These are phyloP conservation scores for Ceratina australensis DNA, from an alignment of 1,140 invertebrate genomes.

Conservation along the genomic window DNA sequence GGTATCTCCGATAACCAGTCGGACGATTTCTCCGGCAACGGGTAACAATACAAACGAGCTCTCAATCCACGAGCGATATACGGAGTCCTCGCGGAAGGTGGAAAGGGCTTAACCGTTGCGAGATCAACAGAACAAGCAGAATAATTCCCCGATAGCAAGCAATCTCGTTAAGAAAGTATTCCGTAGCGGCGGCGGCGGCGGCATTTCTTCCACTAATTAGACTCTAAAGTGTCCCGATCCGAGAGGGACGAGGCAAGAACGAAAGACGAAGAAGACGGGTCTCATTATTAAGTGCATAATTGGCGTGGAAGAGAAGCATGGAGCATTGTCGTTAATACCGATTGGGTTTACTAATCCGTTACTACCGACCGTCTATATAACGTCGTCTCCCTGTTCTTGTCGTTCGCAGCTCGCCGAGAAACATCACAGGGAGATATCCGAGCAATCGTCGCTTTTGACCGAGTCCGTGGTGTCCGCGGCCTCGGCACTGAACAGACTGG, in stretches of 20 bases:
- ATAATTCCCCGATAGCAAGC: conserved; percentile 61
- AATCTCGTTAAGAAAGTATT: conserved; percentile 72
- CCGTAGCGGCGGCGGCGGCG: conserved; percentile 20
- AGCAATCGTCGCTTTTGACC: conserved; percentile 77
- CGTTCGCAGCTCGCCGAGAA: conserved; percentile 74
- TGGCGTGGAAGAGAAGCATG: conserved; percentile 52
- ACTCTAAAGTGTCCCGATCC: conserved; percentile 61
- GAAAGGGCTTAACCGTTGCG: conserved; percentile 29
- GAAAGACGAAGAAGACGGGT: neutral
- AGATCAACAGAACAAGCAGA: conserved; percentile 44
- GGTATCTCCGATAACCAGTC: neutral
- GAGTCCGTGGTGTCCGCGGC: conserved; percentile 77
- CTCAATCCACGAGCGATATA: conserved; percentile 31
- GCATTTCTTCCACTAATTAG: conserved; percentile 68
- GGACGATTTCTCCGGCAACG: neutral
- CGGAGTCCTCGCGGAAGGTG: conserved; percentile 10
- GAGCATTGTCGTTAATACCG: conserved; percentile 45
- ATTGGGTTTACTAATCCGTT: conserved; percentile 53
- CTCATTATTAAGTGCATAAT: conserved; percentile 69
- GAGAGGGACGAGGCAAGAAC: neutral
- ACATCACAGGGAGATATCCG: conserved; percentile 76
- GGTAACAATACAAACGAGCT: conserved; percentile 27
- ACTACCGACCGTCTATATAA: neutral
- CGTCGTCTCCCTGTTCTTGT: neutral
- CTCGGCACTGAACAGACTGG: conserved; percentile 83